Evolutionary conservation across 2,888 invertebrate genomes (phyloP).

Genomic region (Pogonocherus hispidulus): DNA sequence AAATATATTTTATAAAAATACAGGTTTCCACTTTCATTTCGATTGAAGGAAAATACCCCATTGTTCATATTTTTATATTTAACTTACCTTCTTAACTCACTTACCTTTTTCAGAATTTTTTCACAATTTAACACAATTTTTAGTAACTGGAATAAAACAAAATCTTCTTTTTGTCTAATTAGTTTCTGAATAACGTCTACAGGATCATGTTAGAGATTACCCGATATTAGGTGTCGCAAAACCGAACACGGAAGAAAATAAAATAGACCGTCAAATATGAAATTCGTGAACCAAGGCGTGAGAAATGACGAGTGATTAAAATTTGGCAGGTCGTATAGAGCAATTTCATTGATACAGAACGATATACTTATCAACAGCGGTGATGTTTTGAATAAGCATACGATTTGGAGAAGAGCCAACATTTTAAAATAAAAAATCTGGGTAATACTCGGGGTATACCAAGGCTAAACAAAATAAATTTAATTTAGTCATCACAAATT

Average conservation of each 20-base stretch:
- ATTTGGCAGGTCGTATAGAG: slow-evolving; percentile 16
- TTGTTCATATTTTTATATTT: too few relatives aligned
- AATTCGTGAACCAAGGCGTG: background rate
- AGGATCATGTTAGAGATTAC: too few relatives aligned
- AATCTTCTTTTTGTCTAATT: too few relatives aligned
- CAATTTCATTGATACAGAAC: slow-evolving; percentile 23
- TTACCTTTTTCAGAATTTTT: too few relatives aligned
- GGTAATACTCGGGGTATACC: background rate
- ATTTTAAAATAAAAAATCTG: slow-evolving; percentile 5
- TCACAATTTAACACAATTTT: too few relatives aligned
- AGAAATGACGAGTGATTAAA: slow-evolving; percentile 7
- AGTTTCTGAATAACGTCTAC: too few relatives aligned
- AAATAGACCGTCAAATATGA: background rate
- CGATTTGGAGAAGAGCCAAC: slow-evolving; percentile 15
- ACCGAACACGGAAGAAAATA: background rate
- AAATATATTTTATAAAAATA: too few relatives aligned
- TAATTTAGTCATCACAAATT: slow-evolving; percentile 3
- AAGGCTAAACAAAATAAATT: slow-evolving; percentile 14
- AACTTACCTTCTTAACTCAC: too few relatives aligned
- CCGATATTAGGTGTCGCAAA: too few relatives aligned
- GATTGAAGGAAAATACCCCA: too few relatives aligned
- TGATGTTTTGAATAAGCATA: slow-evolving; percentile 19
- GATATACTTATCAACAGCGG: slow-evolving; percentile 9
- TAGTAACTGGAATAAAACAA: too few relatives aligned
- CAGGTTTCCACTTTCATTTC: too few relatives aligned